Evolutionary conservation across 2,888 invertebrate genomes (phyloP), one percentile per base, ranked within the genome.

Genomic region (Habroteleia sp.): DNA sequence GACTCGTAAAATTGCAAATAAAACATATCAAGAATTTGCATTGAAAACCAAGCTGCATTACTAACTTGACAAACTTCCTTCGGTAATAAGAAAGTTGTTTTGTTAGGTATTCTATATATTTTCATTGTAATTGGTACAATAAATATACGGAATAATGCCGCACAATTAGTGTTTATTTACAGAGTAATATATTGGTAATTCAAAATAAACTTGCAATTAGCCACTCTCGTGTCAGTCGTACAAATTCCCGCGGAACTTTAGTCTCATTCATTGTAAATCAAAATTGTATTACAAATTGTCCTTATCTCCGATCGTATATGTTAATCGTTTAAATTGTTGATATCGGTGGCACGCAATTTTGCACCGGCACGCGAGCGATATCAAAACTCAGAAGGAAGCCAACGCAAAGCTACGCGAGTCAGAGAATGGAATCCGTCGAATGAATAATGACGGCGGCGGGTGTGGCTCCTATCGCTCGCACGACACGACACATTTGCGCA

Each of bases 371-470:
- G 58, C 58, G 58, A 58, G 23, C 46, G 3, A 42, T 50, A 63
- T 52, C 25, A 42, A 50, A 50, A 42, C 33, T 31, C 31, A 29
- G 39, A 29, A 25, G 23, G 44, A 46, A 37, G 46, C 8, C 10
- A 14, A 35, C 8, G 50, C 42, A 11, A 33, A 33, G 16, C n/a
- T n/a, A 16, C 39, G 37, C 25, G 35, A 41, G 44, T 17, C 37
- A 35, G 62, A 71, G 73, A 68, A 69, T 77, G 73, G 72, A 77
- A 75, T 76, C 72, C 72, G 76, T 79, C 75, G 71, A 68, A 74
- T 76, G 78, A 79, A 79, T 79, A 79, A 81, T 77, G 73, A 71
- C 63, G 44, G 48, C 58, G 68, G 54, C 76, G 77, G 76, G 77
- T 75, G 79, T 72, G 73, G 69, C 69, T 60, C 20, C 46, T 41